Conservation (phyloP, 64 coral and sea anemone genomes). For the Stichodactyla mertensii region DNA sequence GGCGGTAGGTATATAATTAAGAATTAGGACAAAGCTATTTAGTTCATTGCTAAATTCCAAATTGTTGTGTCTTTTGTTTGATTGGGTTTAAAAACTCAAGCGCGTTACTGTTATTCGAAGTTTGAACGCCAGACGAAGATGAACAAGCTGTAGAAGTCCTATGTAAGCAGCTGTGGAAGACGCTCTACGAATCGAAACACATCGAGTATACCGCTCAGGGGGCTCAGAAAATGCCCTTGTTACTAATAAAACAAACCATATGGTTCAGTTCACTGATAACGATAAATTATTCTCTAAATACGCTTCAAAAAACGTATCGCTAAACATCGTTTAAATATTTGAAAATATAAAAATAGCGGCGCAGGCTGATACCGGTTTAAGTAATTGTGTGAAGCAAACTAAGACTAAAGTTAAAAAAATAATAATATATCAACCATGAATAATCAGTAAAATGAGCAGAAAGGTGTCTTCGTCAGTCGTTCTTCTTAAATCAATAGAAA, state of each 20-base stretch:
- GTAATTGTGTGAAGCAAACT: not conserved
- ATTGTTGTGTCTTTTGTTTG: not conserved
- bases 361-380: not conserved
- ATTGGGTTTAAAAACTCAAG: not conserved
- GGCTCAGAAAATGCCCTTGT: not conserved
- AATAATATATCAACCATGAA: not conserved
- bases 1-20: not conserved
- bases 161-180: not conserved
- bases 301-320: not conserved
- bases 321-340: not conserved
- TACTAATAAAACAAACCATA: not conserved
- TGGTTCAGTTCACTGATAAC: not conserved
- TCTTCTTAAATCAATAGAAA: constrained; percentile 3
- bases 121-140: not conserved
- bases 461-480: not conserved
- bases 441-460: not conserved
- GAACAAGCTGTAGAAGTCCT: not conserved
- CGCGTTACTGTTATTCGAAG: not conserved
- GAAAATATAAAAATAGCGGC: no score
- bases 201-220: no score
- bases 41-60: not conserved
- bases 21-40: not conserved
- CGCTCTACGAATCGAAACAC: not conserved
- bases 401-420: not conserved
- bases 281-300: not conserved